These are phyloP conservation scores for Nothoprocta perdicaria DNA, from an alignment of 2,113 vertebrate genomes.

Conservation along the genomic window DNA sequence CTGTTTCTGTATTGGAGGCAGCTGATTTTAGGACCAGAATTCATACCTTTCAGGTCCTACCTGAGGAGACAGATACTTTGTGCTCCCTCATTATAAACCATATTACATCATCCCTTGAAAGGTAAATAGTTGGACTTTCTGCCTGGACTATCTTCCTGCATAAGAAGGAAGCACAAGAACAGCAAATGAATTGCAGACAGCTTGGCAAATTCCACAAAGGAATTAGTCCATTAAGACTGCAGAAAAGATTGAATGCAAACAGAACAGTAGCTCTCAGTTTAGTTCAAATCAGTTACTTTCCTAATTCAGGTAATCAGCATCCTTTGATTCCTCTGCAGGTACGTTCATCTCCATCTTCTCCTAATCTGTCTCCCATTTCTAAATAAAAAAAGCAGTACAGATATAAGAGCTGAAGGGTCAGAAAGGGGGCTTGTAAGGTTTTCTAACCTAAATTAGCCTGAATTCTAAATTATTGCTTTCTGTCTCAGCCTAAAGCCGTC, in stretches of 20 bases:
- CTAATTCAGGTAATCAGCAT: neutral
- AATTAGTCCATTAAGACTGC: neutral
- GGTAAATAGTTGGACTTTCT: neutral
- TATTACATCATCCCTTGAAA: neutral
- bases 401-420: neutral
- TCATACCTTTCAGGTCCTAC: neutral
- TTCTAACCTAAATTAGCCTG: neutral
- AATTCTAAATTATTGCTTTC: neutral
- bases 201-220: neutral
- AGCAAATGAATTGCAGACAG: neutral
- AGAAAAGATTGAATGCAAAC: neutral
- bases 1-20: fast-evolving
- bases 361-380: neutral
- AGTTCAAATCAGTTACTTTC: neutral
- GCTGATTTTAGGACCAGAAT: neutral
- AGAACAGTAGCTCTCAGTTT: neutral
- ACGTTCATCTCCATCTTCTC: neutral
- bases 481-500: neutral
- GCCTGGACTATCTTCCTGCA: neutral
- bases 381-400: neutral
- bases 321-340: neutral
- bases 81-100: neutral
- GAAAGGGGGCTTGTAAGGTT: neutral
- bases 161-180: neutral
- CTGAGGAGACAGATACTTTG: neutral